Base-by-base conservation (phyloP, 2,888 invertebrate genomes). In the Mythimna impura region DNA sequence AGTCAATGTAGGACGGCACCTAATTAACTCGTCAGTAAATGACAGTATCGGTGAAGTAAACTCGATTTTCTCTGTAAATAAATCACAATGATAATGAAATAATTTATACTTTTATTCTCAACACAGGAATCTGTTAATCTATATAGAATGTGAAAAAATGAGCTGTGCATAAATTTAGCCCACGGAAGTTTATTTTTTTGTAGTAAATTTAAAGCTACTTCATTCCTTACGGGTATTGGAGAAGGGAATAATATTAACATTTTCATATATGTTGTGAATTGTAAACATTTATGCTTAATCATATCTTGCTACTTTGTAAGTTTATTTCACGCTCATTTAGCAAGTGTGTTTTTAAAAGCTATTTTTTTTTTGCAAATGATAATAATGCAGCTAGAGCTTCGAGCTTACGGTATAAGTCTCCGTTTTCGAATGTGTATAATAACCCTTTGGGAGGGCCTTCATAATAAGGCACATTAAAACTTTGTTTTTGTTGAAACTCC, bases 361-460 rank as follows among this genome's bases (percentile, higher is more conserved):
- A 47, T 17, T 0, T 14, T 47, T n/a, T 47, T 43, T 43, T 43
- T 14, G 14, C 43, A 14, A 14, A 47, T 47, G 5, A 47, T 6
- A 17, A 17, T 47, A 47, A 17, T 47, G 47, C 47, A 47, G 3
- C 17, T 43, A 47, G 47, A 47, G 3, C 17, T 47, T 47, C 3
- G 3, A 47, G 47, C 47, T 43, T 14, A 40, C 14, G 47, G 3
- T 47, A 17, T 14, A 17, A 17, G 17, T 6, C 6, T 47, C 17
- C 1, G 12, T 47, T 47, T 17, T 47, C 17, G 6, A 17, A 47
- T 47, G 14, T 47, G 47, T 47, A 47, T 36, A 36, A 91, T 90
- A 91, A 89, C 86, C 86, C 87, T 86, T 87, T 82, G 85, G 85
- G 78, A 85, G 80, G 76, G 84, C 86, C 84, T 84, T 79, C 82